These are phyloP conservation scores for Sebastes hubbsi DNA, from an alignment of 2,797 vertebrate species.

Conservation along the genomic window DNA sequence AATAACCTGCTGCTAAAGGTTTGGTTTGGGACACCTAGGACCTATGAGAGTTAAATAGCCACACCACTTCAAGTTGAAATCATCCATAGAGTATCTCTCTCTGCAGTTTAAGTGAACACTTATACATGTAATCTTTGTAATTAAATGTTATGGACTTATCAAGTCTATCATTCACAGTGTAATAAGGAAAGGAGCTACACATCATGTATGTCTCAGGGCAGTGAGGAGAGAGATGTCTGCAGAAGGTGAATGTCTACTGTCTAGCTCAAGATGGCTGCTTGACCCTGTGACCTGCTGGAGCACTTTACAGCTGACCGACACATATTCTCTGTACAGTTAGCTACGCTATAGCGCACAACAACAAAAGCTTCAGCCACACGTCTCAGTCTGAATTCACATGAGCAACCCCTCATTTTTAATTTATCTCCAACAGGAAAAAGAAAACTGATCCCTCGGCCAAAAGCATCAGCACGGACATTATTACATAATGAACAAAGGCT, in stretches of 20 bases:
- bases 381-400: slow-evolving; percentile 25
- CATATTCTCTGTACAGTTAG: not conserved
- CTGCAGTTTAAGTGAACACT: not conserved
- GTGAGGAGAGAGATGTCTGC: not conserved
- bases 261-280: not conserved
- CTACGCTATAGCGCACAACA: not conserved
- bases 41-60: slow-evolving; percentile 1
- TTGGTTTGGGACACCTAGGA: not conserved
- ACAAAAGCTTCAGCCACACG: not conserved
- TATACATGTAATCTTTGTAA: too few species aligned
- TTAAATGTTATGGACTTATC: too few species aligned
- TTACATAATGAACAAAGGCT: slow-evolving; percentile 45
- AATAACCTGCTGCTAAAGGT: not conserved
- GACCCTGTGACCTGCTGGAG: slow-evolving; percentile 20
- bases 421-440: slow-evolving; percentile 22
- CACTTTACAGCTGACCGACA: not conserved
- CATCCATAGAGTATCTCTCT: not conserved
- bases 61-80: slow-evolving; percentile 11
- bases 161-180: not conserved
- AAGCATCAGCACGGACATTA: slow-evolving; percentile 15
- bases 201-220: not conserved
- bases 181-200: not conserved
- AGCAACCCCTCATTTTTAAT: slow-evolving; percentile 35
- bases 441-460: slow-evolving; percentile 18
- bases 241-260: not conserved